These are phyloP conservation scores for Merops nubicus DNA, from an alignment of 2,113 vertebrate species.

Conservation along the genomic window DNA sequence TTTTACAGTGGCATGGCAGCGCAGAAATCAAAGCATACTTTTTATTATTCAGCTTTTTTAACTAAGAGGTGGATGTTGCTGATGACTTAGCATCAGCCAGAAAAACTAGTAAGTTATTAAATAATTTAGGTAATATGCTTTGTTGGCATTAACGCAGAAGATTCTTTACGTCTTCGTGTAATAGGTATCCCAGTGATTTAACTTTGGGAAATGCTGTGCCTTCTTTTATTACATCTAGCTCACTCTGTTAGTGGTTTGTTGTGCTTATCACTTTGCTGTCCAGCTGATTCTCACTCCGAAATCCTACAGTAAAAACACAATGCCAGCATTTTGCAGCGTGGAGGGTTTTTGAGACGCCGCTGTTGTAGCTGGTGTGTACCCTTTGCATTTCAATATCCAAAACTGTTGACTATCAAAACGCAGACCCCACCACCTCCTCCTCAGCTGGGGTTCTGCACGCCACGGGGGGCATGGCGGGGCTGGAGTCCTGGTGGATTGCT, in stretches of 20 bases:
- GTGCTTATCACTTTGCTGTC: slow-evolving; percentile 3
- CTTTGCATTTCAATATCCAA: slow-evolving; percentile 24
- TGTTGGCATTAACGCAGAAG: background rate
- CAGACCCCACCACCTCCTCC: background rate
- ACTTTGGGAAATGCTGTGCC: background rate
- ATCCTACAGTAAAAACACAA: background rate
- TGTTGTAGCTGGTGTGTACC: background rate
- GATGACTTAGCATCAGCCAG: background rate
- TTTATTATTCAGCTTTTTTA: background rate
- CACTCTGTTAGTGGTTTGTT: background rate
- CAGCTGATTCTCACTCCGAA: background rate
- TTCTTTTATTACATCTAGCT: background rate
- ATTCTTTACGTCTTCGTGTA: background rate
- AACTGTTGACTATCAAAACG: slow-evolving; percentile 63
- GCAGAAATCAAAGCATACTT: background rate
- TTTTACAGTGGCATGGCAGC: background rate
- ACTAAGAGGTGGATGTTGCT: background rate
- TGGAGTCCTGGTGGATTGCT: slow-evolving; percentile 68
- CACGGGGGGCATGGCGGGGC: slow-evolving; percentile 30
- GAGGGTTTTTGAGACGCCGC: background rate
- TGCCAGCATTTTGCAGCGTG: background rate
- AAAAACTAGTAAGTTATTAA: background rate
- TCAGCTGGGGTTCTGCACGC: background rate
- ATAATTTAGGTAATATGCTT: background rate
- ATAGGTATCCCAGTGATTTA: background rate